phyloP scores from a whole-genome alignment of 2,888 invertebrate genomes.

The Caenorhabditis sp. region DNA sequence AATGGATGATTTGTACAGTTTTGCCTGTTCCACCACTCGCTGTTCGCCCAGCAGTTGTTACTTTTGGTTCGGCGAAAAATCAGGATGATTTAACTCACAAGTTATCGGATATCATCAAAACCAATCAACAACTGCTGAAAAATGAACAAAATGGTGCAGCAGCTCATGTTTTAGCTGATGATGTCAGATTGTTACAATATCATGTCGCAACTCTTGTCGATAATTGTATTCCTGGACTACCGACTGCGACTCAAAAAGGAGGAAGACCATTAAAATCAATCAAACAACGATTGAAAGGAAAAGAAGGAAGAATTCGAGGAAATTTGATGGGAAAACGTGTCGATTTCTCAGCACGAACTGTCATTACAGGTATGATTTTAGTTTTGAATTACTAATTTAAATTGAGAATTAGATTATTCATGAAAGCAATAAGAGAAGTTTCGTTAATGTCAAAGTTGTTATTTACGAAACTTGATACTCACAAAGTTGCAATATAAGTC shows the following conservation, averaged over 20 bases:
- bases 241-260: conserved; percentile 94
- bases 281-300: conserved; percentile 92
- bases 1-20: conserved; percentile 99
- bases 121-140: conserved; percentile 91
- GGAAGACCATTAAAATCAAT: conserved; percentile 97
- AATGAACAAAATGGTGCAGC: conserved; percentile 97
- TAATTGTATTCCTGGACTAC: conserved; percentile 98
- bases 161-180: conserved; percentile 94
- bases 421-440: no score
- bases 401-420: no score
- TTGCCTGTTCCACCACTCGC: conserved; percentile 94
- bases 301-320: conserved; percentile 97
- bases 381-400: no score
- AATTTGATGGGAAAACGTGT: conserved; percentile 98
- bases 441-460: not conserved
- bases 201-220: conserved; percentile 97
- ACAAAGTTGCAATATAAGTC: conserved; percentile 16
- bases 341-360: conserved; percentile 98
- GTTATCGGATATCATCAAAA: conserved; percentile 95
- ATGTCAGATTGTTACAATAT: conserved; percentile 95
- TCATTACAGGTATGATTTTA: conserved; percentile 74
- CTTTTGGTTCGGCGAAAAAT: conserved; percentile 98
- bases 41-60: conserved; percentile 96
- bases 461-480: not conserved
- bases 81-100: conserved; percentile 98